Conservation (phyloP, 2,888 invertebrate genomes). For the Schizaphis graminum region DNA sequence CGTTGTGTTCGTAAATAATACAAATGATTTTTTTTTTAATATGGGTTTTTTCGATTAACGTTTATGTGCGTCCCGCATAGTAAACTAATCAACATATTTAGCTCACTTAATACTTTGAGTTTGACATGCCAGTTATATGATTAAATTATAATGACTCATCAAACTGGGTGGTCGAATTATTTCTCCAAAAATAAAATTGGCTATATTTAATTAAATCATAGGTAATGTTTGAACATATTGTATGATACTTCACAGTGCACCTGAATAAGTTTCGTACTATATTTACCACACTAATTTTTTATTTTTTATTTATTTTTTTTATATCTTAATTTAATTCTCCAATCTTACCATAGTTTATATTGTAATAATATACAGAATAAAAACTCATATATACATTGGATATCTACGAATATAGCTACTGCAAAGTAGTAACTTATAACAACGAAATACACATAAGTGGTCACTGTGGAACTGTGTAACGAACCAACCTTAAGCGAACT, state of each 20-base stretch:
- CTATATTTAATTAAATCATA: background rate
- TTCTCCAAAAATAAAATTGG: background rate
- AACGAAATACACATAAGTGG: background rate
- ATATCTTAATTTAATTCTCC: background rate
- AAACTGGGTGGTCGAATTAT: background rate
- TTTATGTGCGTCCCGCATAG: no score
- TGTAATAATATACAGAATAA: background rate
- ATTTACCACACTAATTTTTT: background rate
- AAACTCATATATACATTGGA: background rate
- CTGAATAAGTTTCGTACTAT: background rate
- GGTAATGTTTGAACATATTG: background rate
- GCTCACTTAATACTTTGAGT: no score
- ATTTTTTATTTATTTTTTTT: no score
- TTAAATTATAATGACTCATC: background rate
- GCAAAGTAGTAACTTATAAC: background rate
- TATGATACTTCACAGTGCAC: background rate
- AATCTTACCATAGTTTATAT: background rate
- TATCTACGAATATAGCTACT: background rate
- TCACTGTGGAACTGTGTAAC: background rate
- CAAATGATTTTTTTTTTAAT: no score
- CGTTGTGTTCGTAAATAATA: no score
- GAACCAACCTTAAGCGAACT: background rate
- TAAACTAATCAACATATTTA: no score
- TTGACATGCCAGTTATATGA: background rate
- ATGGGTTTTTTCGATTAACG: no score